Evolutionary conservation across 1,140 invertebrate genomes (phyloP).

Genomic region (Periplaneta americana): DNA sequence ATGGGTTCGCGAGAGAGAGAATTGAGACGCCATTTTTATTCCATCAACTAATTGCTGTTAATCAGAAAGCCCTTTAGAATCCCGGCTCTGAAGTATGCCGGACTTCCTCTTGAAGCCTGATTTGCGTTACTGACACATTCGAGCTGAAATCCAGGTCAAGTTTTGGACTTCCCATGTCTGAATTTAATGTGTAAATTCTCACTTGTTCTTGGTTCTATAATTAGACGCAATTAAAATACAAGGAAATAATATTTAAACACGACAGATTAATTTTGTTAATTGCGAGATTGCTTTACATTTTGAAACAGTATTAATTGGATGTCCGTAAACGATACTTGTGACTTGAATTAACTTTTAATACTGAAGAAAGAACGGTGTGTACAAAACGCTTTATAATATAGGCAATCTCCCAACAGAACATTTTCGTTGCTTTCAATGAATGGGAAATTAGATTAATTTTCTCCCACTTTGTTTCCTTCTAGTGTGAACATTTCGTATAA

Average conservation of each 20-base stretch:
- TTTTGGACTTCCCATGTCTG: no score
- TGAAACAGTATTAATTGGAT: not conserved
- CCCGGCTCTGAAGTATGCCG: not conserved
- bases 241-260: no score
- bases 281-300: not conserved
- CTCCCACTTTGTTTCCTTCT: not conserved
- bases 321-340: not conserved
- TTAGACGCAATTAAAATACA: no score
- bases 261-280: no score
- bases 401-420: not conserved
- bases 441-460: not conserved
- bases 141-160: no score
- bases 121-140: no score
- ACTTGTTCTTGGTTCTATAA: no score
- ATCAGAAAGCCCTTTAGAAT: not conserved
- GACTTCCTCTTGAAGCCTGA: no score
- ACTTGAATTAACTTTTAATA: not conserved
- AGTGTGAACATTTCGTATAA: not conserved
- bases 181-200: no score
- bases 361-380: not conserved
- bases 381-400: not conserved
- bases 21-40: not conserved
- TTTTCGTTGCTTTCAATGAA: not conserved
- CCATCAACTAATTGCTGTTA: not conserved
- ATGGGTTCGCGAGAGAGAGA: not conserved